phyloP scores from a whole-genome alignment of 2,888 invertebrate species.

The Tridacna gigas region DNA sequence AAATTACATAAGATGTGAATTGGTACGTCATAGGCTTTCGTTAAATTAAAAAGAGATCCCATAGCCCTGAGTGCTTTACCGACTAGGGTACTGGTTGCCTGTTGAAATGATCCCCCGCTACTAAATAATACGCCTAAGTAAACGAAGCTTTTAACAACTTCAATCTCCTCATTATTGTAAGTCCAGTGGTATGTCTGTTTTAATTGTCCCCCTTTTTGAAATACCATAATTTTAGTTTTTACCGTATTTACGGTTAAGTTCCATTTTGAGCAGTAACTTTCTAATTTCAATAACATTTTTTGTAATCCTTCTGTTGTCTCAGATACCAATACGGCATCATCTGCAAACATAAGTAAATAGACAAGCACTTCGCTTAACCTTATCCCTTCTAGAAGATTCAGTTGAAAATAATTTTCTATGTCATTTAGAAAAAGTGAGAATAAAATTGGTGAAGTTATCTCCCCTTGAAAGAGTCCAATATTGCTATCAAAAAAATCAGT shows the following conservation, averaged over 20 bases:
- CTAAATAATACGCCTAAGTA: constrained; percentile 39
- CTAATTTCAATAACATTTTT: constrained; percentile 10
- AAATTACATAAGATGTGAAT: constrained; percentile 3
- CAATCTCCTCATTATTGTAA: constrained; percentile 15
- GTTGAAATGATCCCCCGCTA: constrained; percentile 34
- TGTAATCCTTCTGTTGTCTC: constrained; percentile 26
- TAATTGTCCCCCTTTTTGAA: constrained; percentile 22
- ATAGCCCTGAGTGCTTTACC: constrained; percentile 23
- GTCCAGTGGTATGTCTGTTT: background rate
- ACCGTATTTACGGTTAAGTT: constrained; percentile 15
- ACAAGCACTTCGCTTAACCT: background rate
- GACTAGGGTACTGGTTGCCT: constrained; percentile 15
- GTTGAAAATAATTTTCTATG: constrained; percentile 9
- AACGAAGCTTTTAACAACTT: constrained; percentile 32
- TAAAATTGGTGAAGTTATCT: constrained; percentile 23
- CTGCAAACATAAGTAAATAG: constrained; percentile 14
- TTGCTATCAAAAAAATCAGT: constrained; percentile 4
- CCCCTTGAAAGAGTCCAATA: constrained; percentile 20
- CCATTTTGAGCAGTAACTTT: constrained; percentile 26
- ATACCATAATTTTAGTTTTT: constrained; percentile 31
- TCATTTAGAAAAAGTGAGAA: constrained; percentile 16
- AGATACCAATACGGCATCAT: constrained; percentile 3
- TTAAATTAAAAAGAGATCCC: constrained; percentile 24
- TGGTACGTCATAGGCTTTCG: constrained; percentile 9
- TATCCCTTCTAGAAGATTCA: background rate